These are phyloP conservation scores for Anagrus nilaparvatae DNA, from an alignment of 1,140 invertebrate genomes.

Conservation along the genomic window DNA sequence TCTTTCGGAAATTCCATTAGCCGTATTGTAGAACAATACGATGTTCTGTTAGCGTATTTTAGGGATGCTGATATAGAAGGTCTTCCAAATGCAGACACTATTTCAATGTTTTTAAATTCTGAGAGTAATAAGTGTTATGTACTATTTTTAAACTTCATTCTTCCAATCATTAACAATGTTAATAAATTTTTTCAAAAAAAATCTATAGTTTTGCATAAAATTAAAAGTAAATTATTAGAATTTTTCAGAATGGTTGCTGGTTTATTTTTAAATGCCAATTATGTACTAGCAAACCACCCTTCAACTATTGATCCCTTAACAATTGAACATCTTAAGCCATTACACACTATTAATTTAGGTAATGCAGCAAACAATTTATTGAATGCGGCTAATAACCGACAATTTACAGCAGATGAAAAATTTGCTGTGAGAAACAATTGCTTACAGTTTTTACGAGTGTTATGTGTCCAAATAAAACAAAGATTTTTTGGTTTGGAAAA, in stretches of 20 bases:
- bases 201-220: conserved; percentile 1
- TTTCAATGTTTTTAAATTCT: background rate
- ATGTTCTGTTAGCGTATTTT: background rate
- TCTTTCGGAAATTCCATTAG: background rate
- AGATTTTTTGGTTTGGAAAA: background rate
- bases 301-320: conserved; percentile 4
- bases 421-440: background rate
- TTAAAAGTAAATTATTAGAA: conserved; percentile 6
- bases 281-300: conserved; percentile 3
- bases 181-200: conserved; percentile 16
- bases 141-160: conserved; percentile 8
- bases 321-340: background rate
- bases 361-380: conserved; percentile 3
- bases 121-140: background rate
- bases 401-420: background rate
- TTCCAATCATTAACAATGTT: conserved; percentile 12
- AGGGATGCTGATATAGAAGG: background rate
- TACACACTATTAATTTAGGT: conserved; percentile 7
- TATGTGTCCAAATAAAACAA: background rate
- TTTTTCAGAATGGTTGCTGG: conserved; percentile 1
- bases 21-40: background rate
- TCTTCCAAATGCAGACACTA: background rate
- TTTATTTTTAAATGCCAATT: background rate
- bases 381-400: background rate
- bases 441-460: background rate